Conservation (phyloP, 2,797 vertebrate species). For the Serranus cabrilla region DNA sequence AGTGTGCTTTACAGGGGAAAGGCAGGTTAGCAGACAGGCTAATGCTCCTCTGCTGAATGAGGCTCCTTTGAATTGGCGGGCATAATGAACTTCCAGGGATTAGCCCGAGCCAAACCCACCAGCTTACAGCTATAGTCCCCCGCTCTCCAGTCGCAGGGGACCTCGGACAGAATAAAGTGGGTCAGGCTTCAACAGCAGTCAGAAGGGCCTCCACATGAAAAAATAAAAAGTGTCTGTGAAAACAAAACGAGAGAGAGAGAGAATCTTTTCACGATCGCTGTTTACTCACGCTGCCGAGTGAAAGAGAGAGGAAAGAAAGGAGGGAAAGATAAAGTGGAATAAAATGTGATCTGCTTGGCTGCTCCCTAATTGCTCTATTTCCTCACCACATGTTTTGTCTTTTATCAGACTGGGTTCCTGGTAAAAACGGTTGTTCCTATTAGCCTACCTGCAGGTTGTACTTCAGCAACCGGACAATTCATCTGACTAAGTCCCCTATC, state of each 20-base stretch:
- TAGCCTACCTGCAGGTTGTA: conserved; percentile 63
- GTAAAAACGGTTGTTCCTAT: conserved; percentile 69
- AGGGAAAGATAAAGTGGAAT: conserved; percentile 68
- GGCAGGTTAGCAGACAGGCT: conserved; percentile 77
- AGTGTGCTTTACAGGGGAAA: conserved; percentile 44
- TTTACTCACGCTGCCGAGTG: conserved; percentile 49
- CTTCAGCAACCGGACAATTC: conserved; percentile 55
- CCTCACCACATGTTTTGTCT: conserved; percentile 69
- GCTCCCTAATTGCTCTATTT: conserved; percentile 85
- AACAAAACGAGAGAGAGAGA: conserved; percentile 62
- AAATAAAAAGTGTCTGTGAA: conserved; percentile 45
- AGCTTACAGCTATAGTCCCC: conserved; percentile 62
- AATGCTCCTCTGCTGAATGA: conserved; percentile 69
- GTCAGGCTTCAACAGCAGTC: conserved; percentile 70
- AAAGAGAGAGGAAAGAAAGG: conserved; percentile 50
- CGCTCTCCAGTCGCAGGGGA: conserved; percentile 58
- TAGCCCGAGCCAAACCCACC: conserved; percentile 66
- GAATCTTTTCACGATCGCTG: conserved; percentile 60
- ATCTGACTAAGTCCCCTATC: conserved; percentile 53
- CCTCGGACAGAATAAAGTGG: conserved; percentile 74
- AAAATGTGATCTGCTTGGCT: conserved; percentile 78
- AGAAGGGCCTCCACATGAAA: conserved; percentile 45
- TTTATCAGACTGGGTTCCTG: conserved; percentile 69
- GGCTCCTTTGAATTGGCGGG: conserved; percentile 69
- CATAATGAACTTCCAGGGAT: conserved; percentile 82